phyloP scores from a whole-genome alignment of 2,113 vertebrate genomes.

The Aramus guarauna region DNA sequence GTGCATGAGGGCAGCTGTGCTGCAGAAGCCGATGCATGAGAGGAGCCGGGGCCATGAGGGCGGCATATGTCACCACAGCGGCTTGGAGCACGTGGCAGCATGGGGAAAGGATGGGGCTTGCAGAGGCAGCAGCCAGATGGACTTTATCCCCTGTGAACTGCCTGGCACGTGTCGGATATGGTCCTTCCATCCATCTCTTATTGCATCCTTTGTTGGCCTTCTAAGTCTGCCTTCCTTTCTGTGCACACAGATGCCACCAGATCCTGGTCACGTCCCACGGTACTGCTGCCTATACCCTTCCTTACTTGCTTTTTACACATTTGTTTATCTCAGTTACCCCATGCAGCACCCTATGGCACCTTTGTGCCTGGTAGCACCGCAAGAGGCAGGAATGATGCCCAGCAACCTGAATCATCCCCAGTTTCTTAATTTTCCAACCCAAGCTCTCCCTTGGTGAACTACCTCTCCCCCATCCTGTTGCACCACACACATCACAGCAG shows the following conservation, averaged over 20 bases:
- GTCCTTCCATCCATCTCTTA: background rate
- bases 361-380: background rate
- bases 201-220: background rate
- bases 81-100: background rate
- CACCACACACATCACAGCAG: accelerated
- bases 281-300: background rate
- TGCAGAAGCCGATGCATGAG: background rate
- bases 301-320: background rate
- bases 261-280: accelerated
- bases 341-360: too few relatives aligned
- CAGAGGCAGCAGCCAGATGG: background rate
- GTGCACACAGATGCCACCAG: accelerated
- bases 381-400: background rate
- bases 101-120: background rate
- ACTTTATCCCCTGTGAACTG: background rate
- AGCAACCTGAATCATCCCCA: background rate
- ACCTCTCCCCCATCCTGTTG: background rate
- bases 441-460: background rate
- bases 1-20: background rate
- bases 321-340: background rate
- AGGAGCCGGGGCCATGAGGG: background rate
- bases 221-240: background rate
- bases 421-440: background rate
- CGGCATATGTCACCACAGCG: background rate
- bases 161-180: accelerated